Evolutionary conservation across 2,888 invertebrate species (phyloP), one percentile per base, ranked within the genome.

Genomic region (Lymantria dispar): DNA sequence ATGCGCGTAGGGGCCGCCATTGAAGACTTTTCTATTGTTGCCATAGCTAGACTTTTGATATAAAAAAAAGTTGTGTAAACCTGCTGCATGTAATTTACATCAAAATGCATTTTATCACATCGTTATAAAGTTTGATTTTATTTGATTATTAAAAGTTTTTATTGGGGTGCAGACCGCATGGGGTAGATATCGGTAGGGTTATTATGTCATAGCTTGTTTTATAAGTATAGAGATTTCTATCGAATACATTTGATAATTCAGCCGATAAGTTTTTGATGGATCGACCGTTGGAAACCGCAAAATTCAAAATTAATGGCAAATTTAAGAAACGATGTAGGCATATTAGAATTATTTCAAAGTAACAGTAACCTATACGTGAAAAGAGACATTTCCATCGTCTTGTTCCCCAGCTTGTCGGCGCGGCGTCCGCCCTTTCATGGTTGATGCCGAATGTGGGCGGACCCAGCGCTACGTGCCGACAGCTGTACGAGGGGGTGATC

Each of bases 1-100:
- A 89, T 87, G 90, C 89, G 90, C 68, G 61, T 58, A 76, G 72
- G 87, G 88, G 87, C 83, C 76, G 75, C 75, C 69, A 73, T 64
- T 67, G 85, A 81, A 74, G 77, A 78, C 62, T 74, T 74, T 70
- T 68, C 79, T 77, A 81, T 87, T 87, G 84, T 89, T 87, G 85
- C 83, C 83, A 84, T 80, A 64, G 53, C 73, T 74, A 79, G 82
- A 77, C 70, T 64, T 78, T 73, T 75, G 72, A 77, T 77, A 76
- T 72, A 74, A 78, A 78, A 77, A 41, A 76, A 74, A 68, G 68
- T 64, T 64, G 48, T 58, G 70, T 68, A 64, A 65, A 64, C 64
- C 62, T 54, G 45, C 66, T 57, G 68, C 65, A 56, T 56, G 57
- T 68, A 63, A 63, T 65, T 58, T 56, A 59, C 63, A 61, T 64